Percentiles rank a stretch among this genome's conserved stretches.
Evolutionary conservation across 2,797 vertebrate species (phyloP).

Genomic region (Chanos chanos): DNA sequence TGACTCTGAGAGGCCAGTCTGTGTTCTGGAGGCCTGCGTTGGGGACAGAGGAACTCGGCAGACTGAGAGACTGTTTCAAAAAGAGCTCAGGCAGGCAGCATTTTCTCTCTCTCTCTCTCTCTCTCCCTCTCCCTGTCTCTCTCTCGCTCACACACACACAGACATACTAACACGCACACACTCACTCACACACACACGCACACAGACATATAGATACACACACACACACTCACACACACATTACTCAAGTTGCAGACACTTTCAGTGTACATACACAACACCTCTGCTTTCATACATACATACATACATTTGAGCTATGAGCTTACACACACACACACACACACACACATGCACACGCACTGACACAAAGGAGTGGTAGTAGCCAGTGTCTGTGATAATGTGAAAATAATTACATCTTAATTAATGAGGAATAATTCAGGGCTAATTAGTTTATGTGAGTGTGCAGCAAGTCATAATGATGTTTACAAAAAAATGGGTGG

Average conservation of each 20-base stretch:
- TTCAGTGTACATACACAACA: not conserved
- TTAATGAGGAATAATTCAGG: not conserved
- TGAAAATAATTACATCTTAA: not conserved
- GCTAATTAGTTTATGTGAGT: not conserved
- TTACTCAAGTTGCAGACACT: not conserved
- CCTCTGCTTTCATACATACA: not conserved
- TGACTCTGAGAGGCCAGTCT: slow-evolving; percentile 46
- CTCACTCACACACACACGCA: not conserved
- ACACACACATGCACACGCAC: not conserved
- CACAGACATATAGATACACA: not conserved
- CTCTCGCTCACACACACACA: slow-evolving; percentile 24
- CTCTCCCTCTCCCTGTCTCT: too few species aligned
- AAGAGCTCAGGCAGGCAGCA: slow-evolving; percentile 7
- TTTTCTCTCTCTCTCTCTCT: too few species aligned
- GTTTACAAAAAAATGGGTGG: not conserved
- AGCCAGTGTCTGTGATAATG: not conserved
- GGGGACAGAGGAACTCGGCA: slow-evolving; percentile 36
- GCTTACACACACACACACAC: not conserved
- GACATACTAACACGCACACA: slow-evolving; percentile 22
- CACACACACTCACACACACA: not conserved
- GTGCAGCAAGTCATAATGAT: not conserved
- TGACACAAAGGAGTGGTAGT: not conserved
- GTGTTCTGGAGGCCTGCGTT: slow-evolving; percentile 47
- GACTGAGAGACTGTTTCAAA: slow-evolving; percentile 43
- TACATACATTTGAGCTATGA: too few species aligned